Conservation (phyloP, 2,113 vertebrate genomes). For the Nasalis larvatus region DNA sequence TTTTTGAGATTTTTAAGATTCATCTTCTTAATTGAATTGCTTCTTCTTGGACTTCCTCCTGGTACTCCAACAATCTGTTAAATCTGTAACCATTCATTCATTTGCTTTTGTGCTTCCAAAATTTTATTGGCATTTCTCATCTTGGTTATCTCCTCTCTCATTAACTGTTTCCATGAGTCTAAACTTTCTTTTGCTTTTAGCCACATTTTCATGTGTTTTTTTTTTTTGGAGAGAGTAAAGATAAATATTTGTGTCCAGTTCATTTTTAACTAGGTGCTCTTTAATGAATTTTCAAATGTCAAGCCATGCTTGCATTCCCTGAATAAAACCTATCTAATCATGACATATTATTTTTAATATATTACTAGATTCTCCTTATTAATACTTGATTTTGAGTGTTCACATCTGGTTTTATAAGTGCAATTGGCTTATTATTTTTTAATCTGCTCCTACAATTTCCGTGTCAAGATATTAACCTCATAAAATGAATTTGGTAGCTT, state of each 20-base stretch:
- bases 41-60: background rate
- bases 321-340: background rate
- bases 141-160: background rate
- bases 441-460: background rate
- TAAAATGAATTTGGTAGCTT: background rate
- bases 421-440: background rate
- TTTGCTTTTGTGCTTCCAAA: background rate
- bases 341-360: background rate
- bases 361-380: background rate
- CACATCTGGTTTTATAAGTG: background rate
- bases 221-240: background rate
- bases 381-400: background rate
- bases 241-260: background rate
- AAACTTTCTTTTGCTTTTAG: background rate
- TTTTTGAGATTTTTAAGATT: background rate
- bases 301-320: background rate
- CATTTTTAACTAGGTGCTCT: background rate
- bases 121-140: background rate
- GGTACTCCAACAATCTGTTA: background rate
- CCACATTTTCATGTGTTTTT: background rate
- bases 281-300: background rate
- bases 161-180: background rate
- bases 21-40: background rate
- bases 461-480: background rate
- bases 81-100: background rate